Conservation (phyloP, 2,888 invertebrate genomes). For the Brachyptera risi region DNA sequence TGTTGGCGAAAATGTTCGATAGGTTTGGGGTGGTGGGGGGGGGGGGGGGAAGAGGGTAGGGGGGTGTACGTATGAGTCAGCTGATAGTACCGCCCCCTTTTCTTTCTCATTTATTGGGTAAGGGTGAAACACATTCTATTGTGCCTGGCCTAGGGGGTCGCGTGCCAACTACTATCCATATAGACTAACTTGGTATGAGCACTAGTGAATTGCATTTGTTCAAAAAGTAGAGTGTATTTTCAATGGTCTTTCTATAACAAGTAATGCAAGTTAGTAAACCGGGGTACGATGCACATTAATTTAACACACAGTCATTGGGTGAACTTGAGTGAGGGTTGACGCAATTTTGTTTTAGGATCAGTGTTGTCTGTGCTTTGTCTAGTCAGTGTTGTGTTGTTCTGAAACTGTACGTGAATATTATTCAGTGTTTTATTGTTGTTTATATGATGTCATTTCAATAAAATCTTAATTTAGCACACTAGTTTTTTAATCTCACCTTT, state of each 20-base stretch:
- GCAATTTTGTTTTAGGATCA: background rate
- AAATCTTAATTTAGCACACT: too few species aligned
- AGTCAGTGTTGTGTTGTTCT: background rate
- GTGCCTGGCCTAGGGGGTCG: constrained; percentile 25
- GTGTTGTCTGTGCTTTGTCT: background rate
- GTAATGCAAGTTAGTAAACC: constrained; percentile 8
- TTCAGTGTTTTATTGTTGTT: background rate
- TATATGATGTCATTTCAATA: too few species aligned
- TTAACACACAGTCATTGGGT: constrained; percentile 11
- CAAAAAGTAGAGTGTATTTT: background rate
- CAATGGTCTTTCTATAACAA: background rate
- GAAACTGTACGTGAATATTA: background rate
- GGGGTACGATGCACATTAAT: constrained; percentile 26
- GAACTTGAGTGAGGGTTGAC: constrained; percentile 4
- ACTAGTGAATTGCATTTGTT: background rate
- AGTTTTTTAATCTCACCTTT: too few species aligned
- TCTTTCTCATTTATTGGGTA: constrained; percentile 25
- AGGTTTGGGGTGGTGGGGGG: background rate
- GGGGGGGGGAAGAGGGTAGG: background rate
- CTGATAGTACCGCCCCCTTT: constrained; percentile 24
- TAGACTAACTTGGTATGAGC: background rate
- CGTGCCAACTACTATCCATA: background rate
- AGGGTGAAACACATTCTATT: constrained; percentile 26
- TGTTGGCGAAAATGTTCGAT: too few species aligned
- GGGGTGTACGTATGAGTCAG: constrained; percentile 31